Evolutionary conservation across 2,888 invertebrate species (phyloP).

Genomic region (Prosopocoilus inquinatus): DNA sequence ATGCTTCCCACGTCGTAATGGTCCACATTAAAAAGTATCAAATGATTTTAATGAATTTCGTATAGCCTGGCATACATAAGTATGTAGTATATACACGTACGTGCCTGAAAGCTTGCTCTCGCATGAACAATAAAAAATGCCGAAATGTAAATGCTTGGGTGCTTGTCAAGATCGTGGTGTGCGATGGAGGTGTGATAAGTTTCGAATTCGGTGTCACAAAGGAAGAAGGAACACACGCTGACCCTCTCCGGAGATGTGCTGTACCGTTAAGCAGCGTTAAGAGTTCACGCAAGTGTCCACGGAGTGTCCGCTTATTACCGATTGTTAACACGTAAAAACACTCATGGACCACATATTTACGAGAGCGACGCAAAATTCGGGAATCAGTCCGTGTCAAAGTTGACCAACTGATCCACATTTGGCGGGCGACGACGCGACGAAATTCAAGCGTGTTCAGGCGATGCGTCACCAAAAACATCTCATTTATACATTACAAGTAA

Average conservation of each 20-base stretch:
- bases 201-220: constrained; percentile 10
- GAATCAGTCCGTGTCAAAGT: constrained; percentile 6
- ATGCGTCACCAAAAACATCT: no score
- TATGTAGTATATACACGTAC: not conserved
- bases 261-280: constrained; percentile 30
- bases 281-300: constrained; percentile 24
- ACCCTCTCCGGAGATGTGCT: constrained; percentile 27
- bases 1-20: not conserved
- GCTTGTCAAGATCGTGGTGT: constrained; percentile 2
- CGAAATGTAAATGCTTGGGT: not conserved
- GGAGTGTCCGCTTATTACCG: constrained; percentile 27
- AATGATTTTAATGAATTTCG: not conserved
- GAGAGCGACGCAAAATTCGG: not conserved
- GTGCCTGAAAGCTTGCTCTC: not conserved
- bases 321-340: constrained; percentile 31
- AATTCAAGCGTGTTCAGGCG: no score
- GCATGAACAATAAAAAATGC: not conserved
- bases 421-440: no score
- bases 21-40: not conserved
- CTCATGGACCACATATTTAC: constrained; percentile 15
- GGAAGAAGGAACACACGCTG: constrained; percentile 6
- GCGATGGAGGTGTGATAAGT: constrained; percentile 16
- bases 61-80: not conserved
- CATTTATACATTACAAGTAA: no score
- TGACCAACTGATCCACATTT: constrained; percentile 17